These are phyloP conservation scores for Turdus rufiventris DNA, from an alignment of 2,113 vertebrate species.

Conservation along the genomic window DNA sequence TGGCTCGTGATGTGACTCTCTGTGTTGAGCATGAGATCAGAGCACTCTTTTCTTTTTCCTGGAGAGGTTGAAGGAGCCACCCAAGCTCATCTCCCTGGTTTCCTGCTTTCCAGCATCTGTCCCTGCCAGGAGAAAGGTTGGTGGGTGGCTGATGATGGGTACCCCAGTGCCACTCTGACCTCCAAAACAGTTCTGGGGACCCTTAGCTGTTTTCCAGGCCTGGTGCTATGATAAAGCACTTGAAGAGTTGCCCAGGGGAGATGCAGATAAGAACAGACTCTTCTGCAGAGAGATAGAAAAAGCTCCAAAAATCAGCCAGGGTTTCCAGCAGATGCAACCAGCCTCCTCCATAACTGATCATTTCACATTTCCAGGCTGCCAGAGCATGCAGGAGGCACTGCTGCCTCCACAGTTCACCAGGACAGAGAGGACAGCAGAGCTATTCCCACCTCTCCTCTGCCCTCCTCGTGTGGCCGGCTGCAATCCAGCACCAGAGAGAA, in stretches of 20 bases:
- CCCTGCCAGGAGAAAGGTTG: neutral
- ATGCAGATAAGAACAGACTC: neutral
- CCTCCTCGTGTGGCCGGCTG: neutral
- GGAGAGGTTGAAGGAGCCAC: neutral
- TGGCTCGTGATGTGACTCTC: neutral
- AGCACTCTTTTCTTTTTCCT: neutral
- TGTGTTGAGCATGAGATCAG: neutral
- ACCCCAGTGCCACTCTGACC: neutral
- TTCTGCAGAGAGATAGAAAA: neutral
- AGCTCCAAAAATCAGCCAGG: neutral
- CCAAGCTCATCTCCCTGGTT: neutral
- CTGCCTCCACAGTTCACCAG: neutral
- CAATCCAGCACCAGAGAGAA: neutral
- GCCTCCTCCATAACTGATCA: neutral
- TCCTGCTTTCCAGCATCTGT: neutral
- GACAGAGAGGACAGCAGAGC: neutral
- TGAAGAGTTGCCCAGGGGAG: neutral
- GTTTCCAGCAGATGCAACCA: neutral
- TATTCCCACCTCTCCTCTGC: neutral
- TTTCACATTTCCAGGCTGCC: neutral
- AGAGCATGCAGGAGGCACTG: neutral
- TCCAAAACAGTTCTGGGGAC: neutral
- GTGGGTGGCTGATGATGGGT: neutral
- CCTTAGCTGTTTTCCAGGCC: neutral
- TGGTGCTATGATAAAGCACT: neutral